Conservation (phyloP, 1,140 invertebrate genomes). For the Coelopa frigida region DNA sequence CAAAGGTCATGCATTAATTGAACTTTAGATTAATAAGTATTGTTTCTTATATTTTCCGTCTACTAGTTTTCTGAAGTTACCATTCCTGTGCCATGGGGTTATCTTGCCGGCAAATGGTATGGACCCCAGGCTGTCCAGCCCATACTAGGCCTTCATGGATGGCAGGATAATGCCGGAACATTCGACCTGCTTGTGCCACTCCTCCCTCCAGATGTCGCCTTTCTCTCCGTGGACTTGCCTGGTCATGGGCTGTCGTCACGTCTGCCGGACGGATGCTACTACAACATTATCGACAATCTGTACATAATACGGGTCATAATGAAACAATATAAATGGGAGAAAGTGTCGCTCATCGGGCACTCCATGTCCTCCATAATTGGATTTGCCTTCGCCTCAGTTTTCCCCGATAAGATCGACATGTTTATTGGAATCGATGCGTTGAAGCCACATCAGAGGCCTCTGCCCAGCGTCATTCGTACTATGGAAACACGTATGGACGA, state of each 20-base stretch:
- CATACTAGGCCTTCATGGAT: conserved; percentile 66
- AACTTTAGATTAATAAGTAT: conserved; percentile 1
- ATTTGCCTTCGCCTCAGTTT: conserved; percentile 53
- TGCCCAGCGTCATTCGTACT: conserved; percentile 24
- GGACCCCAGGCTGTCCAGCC: conserved; percentile 56
- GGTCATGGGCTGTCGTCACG: conserved; percentile 65
- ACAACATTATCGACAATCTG: conserved; percentile 52
- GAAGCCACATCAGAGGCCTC: conserved; percentile 47
- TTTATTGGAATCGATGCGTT: conserved; percentile 57
- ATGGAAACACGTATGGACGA: conserved; percentile 46
- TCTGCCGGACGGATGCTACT: conserved; percentile 55
- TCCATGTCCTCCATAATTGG: conserved; percentile 58
- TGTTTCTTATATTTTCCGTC: background rate
- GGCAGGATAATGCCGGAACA: conserved; percentile 67
- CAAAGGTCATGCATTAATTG: background rate
- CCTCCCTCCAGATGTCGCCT: conserved; percentile 51
- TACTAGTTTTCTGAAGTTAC: conserved; percentile 55
- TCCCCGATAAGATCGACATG: conserved; percentile 55
- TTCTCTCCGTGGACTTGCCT: conserved; percentile 64
- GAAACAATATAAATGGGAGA: conserved; percentile 62
- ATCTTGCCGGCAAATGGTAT: conserved; percentile 66
- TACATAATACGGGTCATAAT: conserved; percentile 54
- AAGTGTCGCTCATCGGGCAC: conserved; percentile 59
- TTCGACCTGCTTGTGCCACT: conserved; percentile 62
- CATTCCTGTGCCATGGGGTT: conserved; percentile 72